Evolutionary conservation across 2,888 invertebrate species (phyloP).

Genomic region (Neria commutata): DNA sequence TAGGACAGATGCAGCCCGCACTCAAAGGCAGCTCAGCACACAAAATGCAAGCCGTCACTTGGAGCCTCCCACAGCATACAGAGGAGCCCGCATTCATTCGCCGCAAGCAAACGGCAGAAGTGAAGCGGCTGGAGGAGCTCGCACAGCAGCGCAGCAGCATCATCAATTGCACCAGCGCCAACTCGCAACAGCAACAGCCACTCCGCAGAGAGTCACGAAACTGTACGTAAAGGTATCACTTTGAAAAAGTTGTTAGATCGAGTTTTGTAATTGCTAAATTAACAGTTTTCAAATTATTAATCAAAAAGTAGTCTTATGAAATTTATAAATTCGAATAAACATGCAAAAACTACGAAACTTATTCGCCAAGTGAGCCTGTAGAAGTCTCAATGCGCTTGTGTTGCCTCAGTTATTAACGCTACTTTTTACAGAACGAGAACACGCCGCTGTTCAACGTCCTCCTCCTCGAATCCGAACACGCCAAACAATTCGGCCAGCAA

Average conservation of each 20-base stretch:
- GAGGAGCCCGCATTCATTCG: too few species aligned
- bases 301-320: constrained; percentile 26
- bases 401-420: not conserved
- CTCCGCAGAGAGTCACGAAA: constrained; percentile 4
- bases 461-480: constrained; percentile 20
- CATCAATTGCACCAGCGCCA: not conserved
- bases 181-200: constrained; percentile 6
- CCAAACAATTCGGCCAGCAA: constrained; percentile 26
- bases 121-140: not conserved
- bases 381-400: too few species aligned
- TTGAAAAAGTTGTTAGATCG: constrained; percentile 9
- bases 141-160: not conserved
- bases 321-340: constrained; percentile 35
- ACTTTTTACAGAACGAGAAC: not conserved
- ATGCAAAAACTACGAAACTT: constrained; percentile 58
- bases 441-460: not conserved
- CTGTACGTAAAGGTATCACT: constrained; percentile 15
- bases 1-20: constrained; percentile 44
- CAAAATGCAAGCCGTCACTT: too few species aligned
- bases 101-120: not conserved
- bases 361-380: constrained; percentile 48
- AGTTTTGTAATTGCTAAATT: not conserved
- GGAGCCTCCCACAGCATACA: too few species aligned
- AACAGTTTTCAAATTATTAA: constrained; percentile 44
- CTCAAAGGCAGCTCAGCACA: constrained; percentile 29